Evolutionary conservation across 2,797 vertebrate genomes (phyloP).

Genomic region (Melanotaenia nigrans): DNA sequence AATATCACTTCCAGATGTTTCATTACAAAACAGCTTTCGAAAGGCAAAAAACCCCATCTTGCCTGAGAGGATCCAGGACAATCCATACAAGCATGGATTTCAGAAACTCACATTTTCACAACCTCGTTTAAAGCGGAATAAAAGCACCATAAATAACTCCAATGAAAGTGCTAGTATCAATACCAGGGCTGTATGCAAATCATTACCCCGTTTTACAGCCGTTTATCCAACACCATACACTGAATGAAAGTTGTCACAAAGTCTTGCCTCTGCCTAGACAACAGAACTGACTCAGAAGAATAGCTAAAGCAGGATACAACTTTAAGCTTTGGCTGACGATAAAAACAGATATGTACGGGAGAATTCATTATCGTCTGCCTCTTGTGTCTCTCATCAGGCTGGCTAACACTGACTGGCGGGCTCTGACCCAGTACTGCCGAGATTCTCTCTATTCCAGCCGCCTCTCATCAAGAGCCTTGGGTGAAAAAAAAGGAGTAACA

Average conservation of each 20-base stretch:
- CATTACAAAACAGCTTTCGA: conserved; percentile 74
- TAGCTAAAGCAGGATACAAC: conserved; percentile 29
- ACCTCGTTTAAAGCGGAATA: conserved; percentile 57
- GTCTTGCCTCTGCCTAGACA: conserved; percentile 62
- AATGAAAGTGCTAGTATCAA: conserved; percentile 25
- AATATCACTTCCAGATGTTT: conserved; percentile 82
- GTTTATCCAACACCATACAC: conserved; percentile 3
- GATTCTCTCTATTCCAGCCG: conserved; percentile 82
- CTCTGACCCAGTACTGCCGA: conserved; percentile 86
- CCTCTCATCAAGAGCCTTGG: conserved; percentile 85
- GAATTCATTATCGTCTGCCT: conserved; percentile 87
- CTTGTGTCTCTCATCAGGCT: conserved; percentile 85
- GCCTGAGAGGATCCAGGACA: conserved; percentile 56
- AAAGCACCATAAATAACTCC: conserved; percentile 41
- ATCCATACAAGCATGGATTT: conserved; percentile 49
- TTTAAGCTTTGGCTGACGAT: conserved; percentile 39
- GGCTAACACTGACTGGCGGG: conserved; percentile 78
- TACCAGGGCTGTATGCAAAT: conserved; percentile 18
- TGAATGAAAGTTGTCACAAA: conserved; percentile 7
- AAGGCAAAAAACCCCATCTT: conserved; percentile 46
- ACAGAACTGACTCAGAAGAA: conserved; percentile 16
- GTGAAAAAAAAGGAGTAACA: conserved; percentile 84
- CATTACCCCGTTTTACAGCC: background rate
- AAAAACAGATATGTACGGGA: conserved; percentile 71
- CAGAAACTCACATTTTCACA: conserved; percentile 61